Evolutionary conservation across 2,888 invertebrate genomes (phyloP).

Genomic region (Caenorhabditis virilis): DNA sequence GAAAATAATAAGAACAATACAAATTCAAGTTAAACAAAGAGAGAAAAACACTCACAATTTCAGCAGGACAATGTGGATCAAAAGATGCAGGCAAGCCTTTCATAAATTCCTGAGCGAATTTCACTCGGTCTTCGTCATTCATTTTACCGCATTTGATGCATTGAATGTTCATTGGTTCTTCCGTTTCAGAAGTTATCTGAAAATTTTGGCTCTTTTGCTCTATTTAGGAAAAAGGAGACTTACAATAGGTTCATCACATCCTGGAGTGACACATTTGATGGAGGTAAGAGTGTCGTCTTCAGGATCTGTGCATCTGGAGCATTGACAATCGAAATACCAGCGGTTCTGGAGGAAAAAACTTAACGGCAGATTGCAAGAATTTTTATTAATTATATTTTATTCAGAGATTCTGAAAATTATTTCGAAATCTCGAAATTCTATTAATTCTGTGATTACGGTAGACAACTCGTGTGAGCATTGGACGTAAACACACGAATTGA

Average conservation of each 20-base stretch:
- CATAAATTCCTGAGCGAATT: conserved; percentile 59
- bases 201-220: background rate
- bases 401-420: too few relatives aligned
- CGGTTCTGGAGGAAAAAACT: conserved; percentile 17
- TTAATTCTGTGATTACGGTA: too few relatives aligned
- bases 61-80: conserved; percentile 51
- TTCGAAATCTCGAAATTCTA: background rate
- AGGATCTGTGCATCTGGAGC: conserved; percentile 61
- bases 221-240: background rate
- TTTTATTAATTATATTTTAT: too few relatives aligned
- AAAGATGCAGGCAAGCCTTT: conserved; percentile 52
- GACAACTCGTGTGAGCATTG: too few relatives aligned
- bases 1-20: background rate
- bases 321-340: conserved; percentile 65
- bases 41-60: conserved; percentile 44
- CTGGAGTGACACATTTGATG: conserved; percentile 42
- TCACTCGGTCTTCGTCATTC: conserved; percentile 35
- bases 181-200: conserved; percentile 48
- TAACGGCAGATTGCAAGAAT: too few relatives aligned
- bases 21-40: too few relatives aligned
- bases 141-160: conserved; percentile 58
- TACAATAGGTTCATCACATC: conserved; percentile 59
- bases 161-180: conserved; percentile 52
- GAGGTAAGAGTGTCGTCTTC: conserved; percentile 63
- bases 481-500: too few relatives aligned